A percentile compares a stretch with the other conserved stretches of the same genome.
Conservation (phyloP, 1,140 invertebrate genomes). For the Drosophila serrata region DNA sequence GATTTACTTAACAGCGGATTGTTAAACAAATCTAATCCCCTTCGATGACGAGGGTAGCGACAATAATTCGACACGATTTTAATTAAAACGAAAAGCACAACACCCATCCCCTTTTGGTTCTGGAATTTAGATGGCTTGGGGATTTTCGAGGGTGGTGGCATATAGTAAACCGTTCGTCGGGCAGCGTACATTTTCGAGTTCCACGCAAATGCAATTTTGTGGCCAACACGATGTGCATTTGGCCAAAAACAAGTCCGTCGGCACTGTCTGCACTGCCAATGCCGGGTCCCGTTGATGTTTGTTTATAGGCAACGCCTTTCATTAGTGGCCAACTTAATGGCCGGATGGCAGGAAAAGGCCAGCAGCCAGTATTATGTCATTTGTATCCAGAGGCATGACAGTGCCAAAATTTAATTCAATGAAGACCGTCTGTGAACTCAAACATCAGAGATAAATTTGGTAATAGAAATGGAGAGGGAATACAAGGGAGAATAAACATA, state of each 20-base stretch:
- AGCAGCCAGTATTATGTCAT: constrained; percentile 49
- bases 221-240: constrained; percentile 33
- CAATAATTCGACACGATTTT: constrained; percentile 57
- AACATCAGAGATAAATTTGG: constrained; percentile 8
- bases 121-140: constrained; percentile 23
- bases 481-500: not conserved
- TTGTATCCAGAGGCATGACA: constrained; percentile 34
- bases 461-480: not conserved
- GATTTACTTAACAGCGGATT: constrained; percentile 10
- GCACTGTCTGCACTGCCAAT: constrained; percentile 13
- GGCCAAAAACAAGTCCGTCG: constrained; percentile 6
- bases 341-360: constrained; percentile 16
- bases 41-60: constrained; percentile 34
- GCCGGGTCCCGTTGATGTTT: constrained; percentile 43
- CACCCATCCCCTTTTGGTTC: not conserved
- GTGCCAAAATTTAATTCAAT: constrained; percentile 53
- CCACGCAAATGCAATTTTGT: constrained; percentile 63
- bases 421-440: constrained; percentile 10
- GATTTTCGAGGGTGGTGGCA: not conserved
- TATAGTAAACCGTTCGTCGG: not conserved
- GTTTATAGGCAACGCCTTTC: constrained; percentile 51
- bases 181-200: constrained; percentile 27
- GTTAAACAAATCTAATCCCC: constrained; percentile 16
- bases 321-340: constrained; percentile 57
- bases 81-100: constrained; percentile 47